Evolutionary conservation across 2,888 invertebrate species (phyloP).

Genomic region (Noctua pronuba): DNA sequence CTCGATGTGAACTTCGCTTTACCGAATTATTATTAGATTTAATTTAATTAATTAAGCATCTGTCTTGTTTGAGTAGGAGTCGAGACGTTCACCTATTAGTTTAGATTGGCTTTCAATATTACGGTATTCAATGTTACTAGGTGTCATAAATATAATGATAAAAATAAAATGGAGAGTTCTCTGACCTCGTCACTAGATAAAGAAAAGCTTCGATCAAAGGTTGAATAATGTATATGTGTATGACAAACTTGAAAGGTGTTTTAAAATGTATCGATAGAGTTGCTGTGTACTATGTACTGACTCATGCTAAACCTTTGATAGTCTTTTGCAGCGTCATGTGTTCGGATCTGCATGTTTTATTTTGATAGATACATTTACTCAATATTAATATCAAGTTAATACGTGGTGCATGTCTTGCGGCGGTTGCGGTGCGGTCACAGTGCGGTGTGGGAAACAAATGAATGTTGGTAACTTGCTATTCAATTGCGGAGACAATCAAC

Average conservation of each 20-base stretch:
- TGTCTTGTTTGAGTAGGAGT: background rate
- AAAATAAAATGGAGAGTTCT: background rate
- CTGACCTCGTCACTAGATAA: constrained; percentile 3
- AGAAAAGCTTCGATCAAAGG: constrained; percentile 10
- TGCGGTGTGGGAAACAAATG: background rate
- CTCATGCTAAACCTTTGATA: background rate
- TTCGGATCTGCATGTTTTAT: background rate
- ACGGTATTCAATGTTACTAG: background rate
- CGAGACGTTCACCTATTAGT: background rate
- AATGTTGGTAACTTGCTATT: background rate
- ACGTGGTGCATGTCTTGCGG: background rate
- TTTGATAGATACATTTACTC: background rate
- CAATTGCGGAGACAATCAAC: background rate
- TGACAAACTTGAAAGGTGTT: background rate
- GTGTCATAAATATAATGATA: background rate
- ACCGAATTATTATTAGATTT: background rate
- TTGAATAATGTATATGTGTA: constrained; percentile 5
- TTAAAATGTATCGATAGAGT: constrained; percentile 1
- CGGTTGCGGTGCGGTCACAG: background rate
- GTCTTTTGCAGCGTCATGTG: background rate
- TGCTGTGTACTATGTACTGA: background rate
- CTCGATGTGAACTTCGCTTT: background rate
- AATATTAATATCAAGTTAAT: background rate
- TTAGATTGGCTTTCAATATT: background rate
- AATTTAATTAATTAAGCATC: background rate